Percentiles rank a stretch among this genome's conserved stretches.
Conservation (phyloP, 2,888 invertebrate species). For the Lepeophtheirus nordmannii region DNA sequence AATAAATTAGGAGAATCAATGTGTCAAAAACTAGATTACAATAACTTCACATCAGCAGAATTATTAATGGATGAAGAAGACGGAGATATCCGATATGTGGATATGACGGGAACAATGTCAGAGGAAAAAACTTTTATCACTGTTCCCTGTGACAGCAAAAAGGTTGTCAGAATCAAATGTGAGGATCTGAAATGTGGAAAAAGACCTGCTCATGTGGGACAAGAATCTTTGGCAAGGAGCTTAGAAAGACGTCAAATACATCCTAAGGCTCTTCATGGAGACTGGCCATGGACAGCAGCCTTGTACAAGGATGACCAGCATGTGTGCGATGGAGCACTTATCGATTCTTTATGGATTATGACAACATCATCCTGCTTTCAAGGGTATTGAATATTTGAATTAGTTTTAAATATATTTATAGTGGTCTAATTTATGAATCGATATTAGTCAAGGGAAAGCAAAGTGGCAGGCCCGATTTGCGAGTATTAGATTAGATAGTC, state of each 20-base stretch:
- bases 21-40: constrained; percentile 8
- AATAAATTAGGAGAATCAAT: constrained; percentile 14
- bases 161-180: constrained; percentile 13
- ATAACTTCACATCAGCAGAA: neutral
- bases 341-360: constrained; percentile 63
- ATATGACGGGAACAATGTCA: constrained; percentile 11
- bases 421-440: neutral
- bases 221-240: neutral
- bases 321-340: constrained; percentile 69
- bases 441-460: constrained; percentile 51
- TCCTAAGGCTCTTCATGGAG: constrained; percentile 7
- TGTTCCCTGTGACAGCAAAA: neutral
- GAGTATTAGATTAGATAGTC: constrained; percentile 54
- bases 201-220: constrained; percentile 35
- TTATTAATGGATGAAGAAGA: constrained; percentile 5
- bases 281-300: constrained; percentile 71
- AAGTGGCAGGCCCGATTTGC: constrained; percentile 70
- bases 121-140: constrained; percentile 8
- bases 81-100: constrained; percentile 5
- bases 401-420: neutral
- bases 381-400: constrained; percentile 3
- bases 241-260: neutral
- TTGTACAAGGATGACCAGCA: constrained; percentile 65
- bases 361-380: constrained; percentile 63
- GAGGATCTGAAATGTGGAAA: constrained; percentile 49